Conservation (phyloP, 2,113 vertebrate species). For the Pogonocichla stellata region DNA sequence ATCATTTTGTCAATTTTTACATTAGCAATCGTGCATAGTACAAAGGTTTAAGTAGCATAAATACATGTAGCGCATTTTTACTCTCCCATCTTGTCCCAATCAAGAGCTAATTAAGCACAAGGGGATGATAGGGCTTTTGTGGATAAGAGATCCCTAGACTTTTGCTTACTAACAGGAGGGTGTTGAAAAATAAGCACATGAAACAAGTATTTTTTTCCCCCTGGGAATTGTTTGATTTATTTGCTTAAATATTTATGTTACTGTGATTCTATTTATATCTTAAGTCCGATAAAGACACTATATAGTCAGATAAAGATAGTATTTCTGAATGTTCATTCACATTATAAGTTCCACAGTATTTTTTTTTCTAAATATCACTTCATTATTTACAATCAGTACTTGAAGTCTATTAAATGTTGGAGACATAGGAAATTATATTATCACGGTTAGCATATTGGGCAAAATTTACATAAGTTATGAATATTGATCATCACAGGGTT, state of each 20-base stretch:
- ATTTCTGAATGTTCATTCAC: neutral
- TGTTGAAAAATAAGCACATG: neutral
- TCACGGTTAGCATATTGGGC: neutral
- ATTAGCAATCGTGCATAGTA: neutral
- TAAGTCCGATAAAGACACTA: neutral
- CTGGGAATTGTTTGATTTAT: neutral
- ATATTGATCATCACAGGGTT: neutral
- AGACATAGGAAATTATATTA: neutral
- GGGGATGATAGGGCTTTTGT: neutral
- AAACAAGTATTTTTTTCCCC: neutral
- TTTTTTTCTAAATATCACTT: neutral
- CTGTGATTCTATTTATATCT: neutral
- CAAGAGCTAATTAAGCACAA: neutral
- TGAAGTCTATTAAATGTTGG: neutral
- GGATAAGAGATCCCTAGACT: neutral
- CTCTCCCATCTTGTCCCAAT: neutral
- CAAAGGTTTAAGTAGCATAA: neutral
- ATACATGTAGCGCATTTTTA: neutral
- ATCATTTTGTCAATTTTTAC: neutral
- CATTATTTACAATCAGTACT: neutral
- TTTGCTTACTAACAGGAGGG: neutral
- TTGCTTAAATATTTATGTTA: slow-evolving; percentile 7
- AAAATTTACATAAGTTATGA: neutral
- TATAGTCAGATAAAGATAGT: neutral
- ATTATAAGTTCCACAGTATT: neutral